Percentiles rank a stretch among this genome's conserved stretches.
Evolutionary conservation across 92 coral and sea anemone species (phyloP).

Genomic region (Porites cylindrica): DNA sequence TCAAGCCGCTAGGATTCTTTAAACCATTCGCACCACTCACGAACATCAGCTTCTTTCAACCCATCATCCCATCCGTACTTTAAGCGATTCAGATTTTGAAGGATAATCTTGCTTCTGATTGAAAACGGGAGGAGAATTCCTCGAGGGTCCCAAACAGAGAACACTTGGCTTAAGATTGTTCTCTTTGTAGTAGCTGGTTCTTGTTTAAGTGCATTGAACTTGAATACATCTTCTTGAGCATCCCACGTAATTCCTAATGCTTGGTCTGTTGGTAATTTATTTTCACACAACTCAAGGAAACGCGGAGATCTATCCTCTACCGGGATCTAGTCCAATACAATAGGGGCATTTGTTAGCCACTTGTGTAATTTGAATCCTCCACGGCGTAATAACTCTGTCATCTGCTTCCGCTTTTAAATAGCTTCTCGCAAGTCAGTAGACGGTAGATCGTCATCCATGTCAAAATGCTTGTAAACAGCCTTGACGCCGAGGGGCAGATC

Average conservation of each 20-base stretch:
- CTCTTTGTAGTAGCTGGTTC: conserved; percentile 35
- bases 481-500: conserved; percentile 34
- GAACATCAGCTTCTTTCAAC: no score
- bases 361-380: background rate
- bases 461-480: conserved; percentile 37
- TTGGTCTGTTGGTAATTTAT: conserved; percentile 39
- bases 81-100: no score
- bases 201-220: conserved; percentile 28
- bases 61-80: no score
- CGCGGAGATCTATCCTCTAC: conserved; percentile 42
- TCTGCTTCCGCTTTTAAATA: background rate
- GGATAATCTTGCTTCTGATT: no score
- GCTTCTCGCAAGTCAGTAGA: conserved; percentile 1
- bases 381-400: background rate
- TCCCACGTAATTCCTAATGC: conserved; percentile 17
- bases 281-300: conserved; percentile 42
- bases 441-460: background rate
- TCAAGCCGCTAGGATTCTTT: no score
- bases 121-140: background rate
- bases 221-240: conserved; percentile 9
- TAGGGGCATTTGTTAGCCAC: conserved; percentile 15
- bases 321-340: no score
- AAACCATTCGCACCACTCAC: no score
- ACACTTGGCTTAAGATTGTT: conserved; percentile 33
- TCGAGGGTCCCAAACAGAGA: conserved; percentile 41